Base-by-base conservation (phyloP, 2,888 invertebrate species). In the Plutella xylostella region DNA sequence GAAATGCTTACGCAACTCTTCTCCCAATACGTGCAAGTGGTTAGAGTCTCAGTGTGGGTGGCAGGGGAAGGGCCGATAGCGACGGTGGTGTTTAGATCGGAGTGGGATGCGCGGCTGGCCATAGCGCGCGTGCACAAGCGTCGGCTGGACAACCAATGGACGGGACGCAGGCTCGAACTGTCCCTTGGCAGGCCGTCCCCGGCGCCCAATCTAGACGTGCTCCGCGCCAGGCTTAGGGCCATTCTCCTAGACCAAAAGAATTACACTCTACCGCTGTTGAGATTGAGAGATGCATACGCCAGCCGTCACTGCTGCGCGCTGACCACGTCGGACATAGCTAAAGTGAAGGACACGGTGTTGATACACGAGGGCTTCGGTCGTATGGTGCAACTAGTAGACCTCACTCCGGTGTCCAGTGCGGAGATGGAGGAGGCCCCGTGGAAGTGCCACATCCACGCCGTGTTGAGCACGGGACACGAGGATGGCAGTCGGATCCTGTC, bases 111-210 rank as follows among this genome's bases (percentile, higher is more conserved):
- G 0, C 87, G 90, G 44, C 84, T 88, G 18, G 91, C 91, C 25
- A 93, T 96, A 52, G 92, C 94, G 0, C 90, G 93, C 60, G 84
- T 95, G 40, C 95, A 96, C 70, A 88, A 93, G 46, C 89, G 90
- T 47, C 92, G 93, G 61, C 85, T 96, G 46, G 95, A 79, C 51
- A 65, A 66, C 61, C 68, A 69, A 35, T 82, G 82, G 82, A 64
- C 92, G 6, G 90, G 90, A 53, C 92, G 93, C 58, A 82, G 94
- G 42, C 91, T 96, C 47, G 87, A 91, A 51, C 91, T 96, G 54
- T 88, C 92, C 1, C 86, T 92, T 48, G 89, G 82, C 0, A 68
- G 72, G 39, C 87, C 86, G 4, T 85, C 86, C 6, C 86, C 88
- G 0, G 86, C 89, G 0, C 89, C 90, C 56, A 88, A 88, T 2